Percentiles rank a stretch among this genome's conserved stretches.
phyloP scores from a whole-genome alignment of 2,113 vertebrate genomes.

The Axis porcinus region DNA sequence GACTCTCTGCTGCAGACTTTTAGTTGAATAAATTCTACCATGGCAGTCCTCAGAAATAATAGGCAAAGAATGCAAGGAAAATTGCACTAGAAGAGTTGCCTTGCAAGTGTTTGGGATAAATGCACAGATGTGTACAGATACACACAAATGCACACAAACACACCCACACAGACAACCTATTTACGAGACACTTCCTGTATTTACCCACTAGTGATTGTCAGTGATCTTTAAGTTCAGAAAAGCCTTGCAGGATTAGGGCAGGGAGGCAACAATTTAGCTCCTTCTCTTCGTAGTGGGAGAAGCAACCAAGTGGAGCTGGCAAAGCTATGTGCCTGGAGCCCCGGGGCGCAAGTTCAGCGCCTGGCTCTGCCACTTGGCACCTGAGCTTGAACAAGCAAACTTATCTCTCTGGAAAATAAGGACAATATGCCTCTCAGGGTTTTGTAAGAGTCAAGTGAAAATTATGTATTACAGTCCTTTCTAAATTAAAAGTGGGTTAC shows the following conservation, averaged over 20 bases:
- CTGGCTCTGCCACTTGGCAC: not conserved
- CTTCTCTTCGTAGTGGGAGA: not conserved
- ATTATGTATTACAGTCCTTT: not conserved
- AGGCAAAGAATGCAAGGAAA: not conserved
- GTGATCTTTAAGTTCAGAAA: not conserved
- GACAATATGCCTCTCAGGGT: not conserved
- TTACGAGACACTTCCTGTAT: not conserved
- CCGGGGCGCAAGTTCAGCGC: not conserved
- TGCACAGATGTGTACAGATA: not conserved
- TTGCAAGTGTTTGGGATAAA: not conserved
- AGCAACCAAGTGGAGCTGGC: not conserved
- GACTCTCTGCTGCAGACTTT: not conserved
- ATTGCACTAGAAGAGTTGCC: not conserved
- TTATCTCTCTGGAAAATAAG: not conserved
- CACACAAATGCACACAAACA: no score
- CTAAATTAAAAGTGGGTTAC: constrained; percentile 1
- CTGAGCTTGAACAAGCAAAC: not conserved
- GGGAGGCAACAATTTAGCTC: not conserved
- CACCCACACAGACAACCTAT: not conserved
- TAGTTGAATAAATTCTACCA: not conserved
- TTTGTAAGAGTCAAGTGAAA: not conserved
- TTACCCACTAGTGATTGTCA: not conserved
- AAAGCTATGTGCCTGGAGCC: not conserved
- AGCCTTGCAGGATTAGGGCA: not conserved
- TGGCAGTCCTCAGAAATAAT: not conserved